phyloP scores from a whole-genome alignment of 2,888 invertebrate genomes.

The Anthrax anthrax region DNA sequence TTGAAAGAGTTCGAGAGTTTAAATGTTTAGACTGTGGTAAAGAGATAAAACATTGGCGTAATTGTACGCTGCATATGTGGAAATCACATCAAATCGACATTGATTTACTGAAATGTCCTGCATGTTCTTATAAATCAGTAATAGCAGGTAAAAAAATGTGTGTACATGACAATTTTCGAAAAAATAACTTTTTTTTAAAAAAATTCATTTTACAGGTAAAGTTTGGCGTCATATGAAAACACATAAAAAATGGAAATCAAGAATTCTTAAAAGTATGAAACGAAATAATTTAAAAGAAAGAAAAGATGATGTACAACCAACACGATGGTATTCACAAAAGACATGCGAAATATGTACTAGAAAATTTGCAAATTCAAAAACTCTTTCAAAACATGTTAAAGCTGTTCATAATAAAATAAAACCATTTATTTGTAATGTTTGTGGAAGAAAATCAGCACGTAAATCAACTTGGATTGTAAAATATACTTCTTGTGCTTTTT shows the following conservation, averaged over 20 bases:
- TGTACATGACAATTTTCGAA: too few species aligned
- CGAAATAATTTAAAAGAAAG: conserved; percentile 13
- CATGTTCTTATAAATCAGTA: conserved; percentile 42
- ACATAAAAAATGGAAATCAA: conserved; percentile 35
- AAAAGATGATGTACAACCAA: conserved; percentile 9
- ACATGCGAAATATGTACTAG: conserved; percentile 54
- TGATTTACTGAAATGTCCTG: conserved; percentile 42
- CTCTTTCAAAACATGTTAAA: conserved; percentile 52
- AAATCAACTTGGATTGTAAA: conserved; percentile 50
- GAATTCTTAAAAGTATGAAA: conserved; percentile 17
- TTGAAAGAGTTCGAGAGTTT: conserved; percentile 27
- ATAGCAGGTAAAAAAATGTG: conserved; percentile 35
- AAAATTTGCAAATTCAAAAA: conserved; percentile 52
- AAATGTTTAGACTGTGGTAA: conserved; percentile 40
- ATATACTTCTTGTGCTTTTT: neutral
- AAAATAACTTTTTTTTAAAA: too few species aligned
- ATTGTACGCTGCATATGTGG: conserved; percentile 55
- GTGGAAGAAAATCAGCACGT: conserved; percentile 55
- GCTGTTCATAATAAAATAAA: conserved; percentile 59
- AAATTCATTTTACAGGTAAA: conserved; percentile 32
- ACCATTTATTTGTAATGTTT: conserved; percentile 59
- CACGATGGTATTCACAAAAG: conserved; percentile 42
- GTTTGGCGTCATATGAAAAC: conserved; percentile 49
- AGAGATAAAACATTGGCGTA: conserved; percentile 46
- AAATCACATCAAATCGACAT: conserved; percentile 46